Conservation (phyloP, 1,140 invertebrate species). For the Acromyrmex heyeri region DNA sequence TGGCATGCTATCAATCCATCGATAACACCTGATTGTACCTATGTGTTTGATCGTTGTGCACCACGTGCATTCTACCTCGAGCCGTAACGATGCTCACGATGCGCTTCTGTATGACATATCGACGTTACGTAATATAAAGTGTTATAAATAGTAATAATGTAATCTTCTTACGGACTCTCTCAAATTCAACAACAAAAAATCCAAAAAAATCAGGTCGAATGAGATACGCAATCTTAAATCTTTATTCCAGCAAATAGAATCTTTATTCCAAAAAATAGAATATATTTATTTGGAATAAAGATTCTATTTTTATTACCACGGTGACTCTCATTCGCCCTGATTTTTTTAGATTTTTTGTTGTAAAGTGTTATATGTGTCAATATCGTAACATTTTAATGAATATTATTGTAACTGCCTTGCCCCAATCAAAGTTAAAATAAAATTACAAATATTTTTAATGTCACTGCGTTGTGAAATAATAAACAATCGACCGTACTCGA, state of each 20-base stretch:
- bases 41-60: not conserved
- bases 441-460: slow-evolving; percentile 68
- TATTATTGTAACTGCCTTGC: slow-evolving; percentile 67
- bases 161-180: no score
- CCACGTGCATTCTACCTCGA: slow-evolving; percentile 34
- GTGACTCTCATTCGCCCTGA: no score
- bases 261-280: no score
- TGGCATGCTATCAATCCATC: not conserved
- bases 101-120: slow-evolving; percentile 46
- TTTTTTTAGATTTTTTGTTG: no score
- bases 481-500: not conserved
- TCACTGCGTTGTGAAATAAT: slow-evolving; percentile 20
- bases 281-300: no score
- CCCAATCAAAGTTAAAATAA: slow-evolving; percentile 62
- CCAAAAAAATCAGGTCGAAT: no score
- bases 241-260: no score
- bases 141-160: not conserved
- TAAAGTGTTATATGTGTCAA: slow-evolving; percentile 42
- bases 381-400: slow-evolving; percentile 50
- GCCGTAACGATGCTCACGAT: slow-evolving; percentile 22
- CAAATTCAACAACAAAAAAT: no score
- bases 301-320: no score
- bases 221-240: no score
- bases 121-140: slow-evolving; percentile 62
- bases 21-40: not conserved